A percentile compares a stretch with the other conserved stretches of the same genome.
Evolutionary conservation across 2,797 vertebrate genomes (phyloP).

Genomic region (Cryptoblepharus egeriae): DNA sequence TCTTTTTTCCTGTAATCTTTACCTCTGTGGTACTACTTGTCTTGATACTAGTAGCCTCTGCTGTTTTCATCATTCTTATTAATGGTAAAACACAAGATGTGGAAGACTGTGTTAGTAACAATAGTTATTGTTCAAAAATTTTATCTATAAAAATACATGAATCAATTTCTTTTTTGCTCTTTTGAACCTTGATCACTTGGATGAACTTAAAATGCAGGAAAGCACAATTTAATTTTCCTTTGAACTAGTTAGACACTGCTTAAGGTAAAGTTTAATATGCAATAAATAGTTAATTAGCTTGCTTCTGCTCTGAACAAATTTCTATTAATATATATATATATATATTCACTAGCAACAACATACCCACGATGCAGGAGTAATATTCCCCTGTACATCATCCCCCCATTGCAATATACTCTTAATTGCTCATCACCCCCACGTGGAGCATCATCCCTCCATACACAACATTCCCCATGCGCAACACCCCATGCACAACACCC

Average conservation of each 20-base stretch:
- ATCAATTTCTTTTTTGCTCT: not conserved
- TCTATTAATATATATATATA: slow-evolving; percentile 13
- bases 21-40: not conserved
- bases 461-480: too few relatives aligned
- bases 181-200: slow-evolving; percentile 27
- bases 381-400: too few relatives aligned
- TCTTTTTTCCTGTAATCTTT: not conserved
- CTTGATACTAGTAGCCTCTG: not conserved
- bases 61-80: not conserved
- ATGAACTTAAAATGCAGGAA: slow-evolving; percentile 1
- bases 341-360: too few relatives aligned
- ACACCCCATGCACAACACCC: too few relatives aligned
- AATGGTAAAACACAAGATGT: not conserved
- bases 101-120: not conserved
- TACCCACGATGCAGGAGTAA: too few relatives aligned
- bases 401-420: too few relatives aligned
- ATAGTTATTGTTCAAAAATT: not conserved
- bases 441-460: too few relatives aligned
- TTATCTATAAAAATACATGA: slow-evolving; percentile 24
- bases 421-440: too few relatives aligned
- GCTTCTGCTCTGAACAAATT: slow-evolving; percentile 7
- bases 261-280: slow-evolving; percentile 18
- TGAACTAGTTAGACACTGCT: slow-evolving; percentile 19
- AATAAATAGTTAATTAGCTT: slow-evolving; percentile 38
- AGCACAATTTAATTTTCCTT: slow-evolving; percentile 18